Evolutionary conservation across 2,888 invertebrate species (phyloP), one percentile per base, ranked within the genome.

Genomic region (Dastarcus helophoroides): DNA sequence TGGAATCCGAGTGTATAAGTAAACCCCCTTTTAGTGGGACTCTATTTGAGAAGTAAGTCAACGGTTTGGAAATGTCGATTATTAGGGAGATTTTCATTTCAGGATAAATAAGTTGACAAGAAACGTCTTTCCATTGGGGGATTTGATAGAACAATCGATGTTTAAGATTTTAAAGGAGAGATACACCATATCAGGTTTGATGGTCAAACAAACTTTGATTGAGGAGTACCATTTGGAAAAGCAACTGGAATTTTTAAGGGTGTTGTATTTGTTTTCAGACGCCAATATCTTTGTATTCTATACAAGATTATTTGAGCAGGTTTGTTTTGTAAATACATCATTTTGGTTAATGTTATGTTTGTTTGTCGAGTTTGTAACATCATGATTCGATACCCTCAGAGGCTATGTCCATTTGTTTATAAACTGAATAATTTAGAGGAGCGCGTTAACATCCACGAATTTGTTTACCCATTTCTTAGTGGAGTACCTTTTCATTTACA

Each of bases 281-380:
- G 57, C 56, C 37, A 33, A 56, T 25, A 54, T 60, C 17, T 59
- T 51, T 42, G 51, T 56, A 1, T 54, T 60, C 29, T 60, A 58
- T 32, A 43, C 50, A 14, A 40, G 43, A n/a, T 41, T 60, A 14
- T 60, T 60, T 34, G 38, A 43, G 13, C 47, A 53, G 44, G 58
- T 59, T 39, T 14, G 22, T 23, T 5, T 8, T 23, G n/a, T n/a
- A n/a, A 41, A 32, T 32, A 7, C 22, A n/a, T 7, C n/a, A n/a
- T n/a, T n/a, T n/a, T n/a, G n/a, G n/a, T n/a, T n/a, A n/a, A n/a
- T n/a, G n/a, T n/a, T n/a, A n/a, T n/a, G n/a, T n/a, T n/a, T n/a
- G n/a, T n/a, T n/a, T n/a, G n/a, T n/a, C n/a, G n/a, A n/a, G n/a
- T n/a, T n/a, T n/a, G n/a, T 33, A 11, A 1, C 4, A 27, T 9